Evolutionary conservation across 2,113 vertebrate genomes (phyloP).

Genomic region (Apteryx mantelli): DNA sequence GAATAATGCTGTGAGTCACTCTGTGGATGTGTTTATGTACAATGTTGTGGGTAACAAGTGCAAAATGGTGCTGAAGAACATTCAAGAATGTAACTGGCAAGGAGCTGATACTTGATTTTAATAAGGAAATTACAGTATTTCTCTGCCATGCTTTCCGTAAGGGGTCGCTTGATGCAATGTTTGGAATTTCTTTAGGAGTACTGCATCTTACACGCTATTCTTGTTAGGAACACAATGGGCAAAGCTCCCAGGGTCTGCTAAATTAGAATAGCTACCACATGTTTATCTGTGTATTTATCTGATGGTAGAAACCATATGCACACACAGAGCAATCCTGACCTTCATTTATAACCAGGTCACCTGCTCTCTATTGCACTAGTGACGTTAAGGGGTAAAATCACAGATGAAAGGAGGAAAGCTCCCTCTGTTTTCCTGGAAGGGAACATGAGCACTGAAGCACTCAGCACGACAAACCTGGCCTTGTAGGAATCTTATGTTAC

Average conservation of each 20-base stretch:
- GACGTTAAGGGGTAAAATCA: not conserved
- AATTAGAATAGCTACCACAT: slow-evolving; percentile 51
- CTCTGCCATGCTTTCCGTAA: slow-evolving; percentile 6
- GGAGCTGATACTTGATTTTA: slow-evolving; percentile 30
- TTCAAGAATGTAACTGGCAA: slow-evolving; percentile 35
- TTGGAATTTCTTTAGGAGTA: slow-evolving; percentile 20
- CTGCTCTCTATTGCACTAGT: not conserved
- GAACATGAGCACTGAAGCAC: not conserved
- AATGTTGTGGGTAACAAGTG: slow-evolving; percentile 5
- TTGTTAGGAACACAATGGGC: not conserved
- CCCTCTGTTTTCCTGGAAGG: not conserved
- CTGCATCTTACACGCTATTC: not conserved
- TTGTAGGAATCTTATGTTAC: not conserved
- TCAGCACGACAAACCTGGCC: not conserved
- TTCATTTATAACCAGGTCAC: not conserved
- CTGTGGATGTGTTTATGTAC: not conserved
- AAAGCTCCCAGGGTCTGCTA: not conserved
- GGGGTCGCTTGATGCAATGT: slow-evolving; percentile 3
- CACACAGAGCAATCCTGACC: not conserved
- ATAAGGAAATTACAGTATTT: slow-evolving; percentile 38
- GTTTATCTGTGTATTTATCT: slow-evolving; percentile 50
- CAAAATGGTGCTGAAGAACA: not conserved
- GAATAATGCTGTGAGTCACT: slow-evolving; percentile 3
- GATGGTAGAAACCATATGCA: not conserved
- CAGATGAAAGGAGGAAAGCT: slow-evolving; percentile 1